A percentile compares a stretch with the other conserved stretches of the same genome.
These are phyloP conservation scores for Saimiri boliviensis DNA, from an alignment of 2,113 vertebrate genomes.

Conservation along the genomic window DNA sequence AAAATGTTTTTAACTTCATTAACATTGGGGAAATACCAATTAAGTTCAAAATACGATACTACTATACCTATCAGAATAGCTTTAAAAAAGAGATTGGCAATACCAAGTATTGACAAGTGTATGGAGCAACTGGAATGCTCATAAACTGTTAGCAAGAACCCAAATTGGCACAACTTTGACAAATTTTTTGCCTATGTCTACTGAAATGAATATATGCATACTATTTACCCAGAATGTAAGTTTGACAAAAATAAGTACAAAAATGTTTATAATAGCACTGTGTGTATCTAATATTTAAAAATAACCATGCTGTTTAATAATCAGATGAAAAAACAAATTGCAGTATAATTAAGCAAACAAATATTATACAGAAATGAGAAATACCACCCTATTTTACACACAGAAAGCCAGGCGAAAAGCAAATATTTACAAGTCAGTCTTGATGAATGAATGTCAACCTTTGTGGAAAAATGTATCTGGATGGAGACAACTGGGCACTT, in stretches of 20 bases:
- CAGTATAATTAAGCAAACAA: neutral
- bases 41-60: neutral
- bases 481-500: rapidly evolving
- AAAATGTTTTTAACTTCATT: neutral
- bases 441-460: neutral
- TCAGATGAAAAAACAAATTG: neutral
- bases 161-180: neutral
- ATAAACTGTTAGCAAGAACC: neutral
- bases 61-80: neutral
- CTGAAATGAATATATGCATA: neutral
- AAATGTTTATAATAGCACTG: neutral
- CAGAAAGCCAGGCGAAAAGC: neutral
- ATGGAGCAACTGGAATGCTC: neutral
- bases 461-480: neutral
- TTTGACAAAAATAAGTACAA: neutral
- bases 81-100: neutral
- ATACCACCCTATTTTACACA: neutral
- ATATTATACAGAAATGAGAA: neutral
- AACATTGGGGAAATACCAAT: neutral
- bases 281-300: neutral
- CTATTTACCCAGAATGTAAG: neutral
- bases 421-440: neutral
- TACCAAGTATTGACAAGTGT: neutral
- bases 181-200: neutral
- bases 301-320: neutral